Evolutionary conservation across 2,113 vertebrate genomes (phyloP), one percentile per base, ranked within the genome.

Genomic region (Aptenodytes patagonicus): DNA sequence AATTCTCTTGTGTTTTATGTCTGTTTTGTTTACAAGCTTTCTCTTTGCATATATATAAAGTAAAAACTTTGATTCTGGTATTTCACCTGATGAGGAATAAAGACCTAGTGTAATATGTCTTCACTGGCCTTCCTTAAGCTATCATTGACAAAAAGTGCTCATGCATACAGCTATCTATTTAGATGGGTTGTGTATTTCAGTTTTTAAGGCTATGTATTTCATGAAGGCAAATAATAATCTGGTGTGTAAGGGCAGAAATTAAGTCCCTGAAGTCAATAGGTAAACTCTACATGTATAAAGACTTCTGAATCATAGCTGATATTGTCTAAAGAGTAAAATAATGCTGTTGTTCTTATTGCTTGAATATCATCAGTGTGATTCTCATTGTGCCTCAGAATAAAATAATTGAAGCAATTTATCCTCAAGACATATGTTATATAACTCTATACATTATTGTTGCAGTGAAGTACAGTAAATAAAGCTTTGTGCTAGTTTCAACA

Each of bases 321-420:
- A 79, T n/a, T 87, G 49, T 94, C 51, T 93, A n/a, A 92, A 96
- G 51, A 95, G 34, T 70, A 52, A 96, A 97, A 96, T 71, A 57
- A 88, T 81, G 10, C 8, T 82, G 24, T 51, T 95, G 65, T 84
- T 95, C 26, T 64, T 93, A 87, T 44, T 77, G 52, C 20, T 92
- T 66, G 57, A 95, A 54, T 52, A 86, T 86, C 85, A 94, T 89
- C 87, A 70, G 12, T 58, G 22, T 93, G 66, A 76, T 58, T 95
- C 57, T 93, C 58, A 65, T 71, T 94, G 65, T 96, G 96, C 47
- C 52, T 92, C 82, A 95, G 65, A 95, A 96, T 95, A 90, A 97
- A 97, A 96, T 94, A 98, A 97, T 93, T 96, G 89, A 98, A 93
- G 47, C 12, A 89, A 97, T 97, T 98, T 91, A 93, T 97, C 89